A percentile compares a stretch with the other conserved stretches of the same genome.
Evolutionary conservation across 2,888 invertebrate genomes (phyloP).

Genomic region (Silvanus unidentatus): DNA sequence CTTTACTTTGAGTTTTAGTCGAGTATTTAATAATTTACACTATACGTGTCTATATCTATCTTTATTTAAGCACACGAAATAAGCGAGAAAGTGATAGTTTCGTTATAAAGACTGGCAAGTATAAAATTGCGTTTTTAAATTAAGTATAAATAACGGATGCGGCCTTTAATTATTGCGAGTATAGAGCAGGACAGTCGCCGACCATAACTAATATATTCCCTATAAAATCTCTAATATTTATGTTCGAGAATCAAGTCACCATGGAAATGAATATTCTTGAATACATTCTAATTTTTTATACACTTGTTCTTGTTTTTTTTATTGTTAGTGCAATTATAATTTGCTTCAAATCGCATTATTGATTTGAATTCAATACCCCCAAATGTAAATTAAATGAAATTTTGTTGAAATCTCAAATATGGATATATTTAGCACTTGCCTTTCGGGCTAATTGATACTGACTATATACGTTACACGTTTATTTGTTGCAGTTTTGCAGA

Average conservation of each 20-base stretch:
- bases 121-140: constrained; percentile 30
- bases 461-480: too few relatives aligned
- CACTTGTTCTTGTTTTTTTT: too few relatives aligned
- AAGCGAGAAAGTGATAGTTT: constrained; percentile 17
- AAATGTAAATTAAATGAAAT: too few relatives aligned
- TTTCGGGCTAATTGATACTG: too few relatives aligned
- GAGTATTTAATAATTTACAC: constrained; percentile 33
- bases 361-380: too few relatives aligned
- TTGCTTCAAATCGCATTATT: too few relatives aligned
- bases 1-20: constrained; percentile 10
- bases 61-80: constrained; percentile 20
- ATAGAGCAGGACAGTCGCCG: constrained; percentile 37
- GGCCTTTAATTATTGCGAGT: constrained; percentile 39
- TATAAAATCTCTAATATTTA: constrained; percentile 39
- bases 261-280: constrained; percentile 31
- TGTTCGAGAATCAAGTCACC: constrained; percentile 36
- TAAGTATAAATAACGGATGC: constrained; percentile 38
- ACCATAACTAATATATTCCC: constrained; percentile 42
- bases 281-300: constrained; percentile 12
- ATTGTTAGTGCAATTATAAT: too few relatives aligned
- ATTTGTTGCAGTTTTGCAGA: too few relatives aligned
- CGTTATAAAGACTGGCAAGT: constrained; percentile 18
- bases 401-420: too few relatives aligned
- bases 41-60: constrained; percentile 25
- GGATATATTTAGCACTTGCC: too few relatives aligned